Percentiles rank a stretch among this genome's conserved stretches.
These are phyloP conservation scores for Zosterops hypoxanthus DNA, from an alignment of 2,113 vertebrate species.

Conservation along the genomic window DNA sequence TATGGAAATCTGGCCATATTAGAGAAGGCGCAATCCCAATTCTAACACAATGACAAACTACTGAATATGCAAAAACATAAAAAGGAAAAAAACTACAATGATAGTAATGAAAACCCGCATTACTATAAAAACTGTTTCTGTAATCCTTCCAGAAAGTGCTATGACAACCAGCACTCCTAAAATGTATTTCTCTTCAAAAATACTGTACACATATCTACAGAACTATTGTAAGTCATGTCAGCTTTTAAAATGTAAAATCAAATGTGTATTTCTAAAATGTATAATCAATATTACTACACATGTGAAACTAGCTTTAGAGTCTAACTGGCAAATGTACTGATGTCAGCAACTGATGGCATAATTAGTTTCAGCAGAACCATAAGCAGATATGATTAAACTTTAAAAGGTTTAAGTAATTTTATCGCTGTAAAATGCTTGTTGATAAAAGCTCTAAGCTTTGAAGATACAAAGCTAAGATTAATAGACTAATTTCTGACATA, in stretches of 20 bases:
- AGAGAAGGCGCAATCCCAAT: not conserved
- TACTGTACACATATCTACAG: not conserved
- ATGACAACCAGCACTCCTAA: not conserved
- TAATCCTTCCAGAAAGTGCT: not conserved
- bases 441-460: slow-evolving; percentile 59
- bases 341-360: slow-evolving; percentile 47
- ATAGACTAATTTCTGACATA: slow-evolving; percentile 55
- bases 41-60: not conserved
- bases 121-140: not conserved
- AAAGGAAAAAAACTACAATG: fast-evolving
- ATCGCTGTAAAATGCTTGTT: slow-evolving; percentile 40
- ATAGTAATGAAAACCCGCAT: not conserved
- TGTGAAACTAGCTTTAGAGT: not conserved
- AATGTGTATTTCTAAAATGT: not conserved
- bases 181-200: not conserved
- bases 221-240: not conserved
- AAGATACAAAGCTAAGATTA: slow-evolving; percentile 63
- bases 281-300: slow-evolving; percentile 4
- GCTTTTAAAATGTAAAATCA: slow-evolving; percentile 13
- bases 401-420: slow-evolving; percentile 67
- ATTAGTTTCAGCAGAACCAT: slow-evolving; percentile 52
- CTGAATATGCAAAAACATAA: not conserved
- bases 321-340: slow-evolving; percentile 7
- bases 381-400: slow-evolving; percentile 62
- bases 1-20: not conserved